Base-by-base conservation (phyloP, 2,888 invertebrate species). In the Brachyptera putata region DNA sequence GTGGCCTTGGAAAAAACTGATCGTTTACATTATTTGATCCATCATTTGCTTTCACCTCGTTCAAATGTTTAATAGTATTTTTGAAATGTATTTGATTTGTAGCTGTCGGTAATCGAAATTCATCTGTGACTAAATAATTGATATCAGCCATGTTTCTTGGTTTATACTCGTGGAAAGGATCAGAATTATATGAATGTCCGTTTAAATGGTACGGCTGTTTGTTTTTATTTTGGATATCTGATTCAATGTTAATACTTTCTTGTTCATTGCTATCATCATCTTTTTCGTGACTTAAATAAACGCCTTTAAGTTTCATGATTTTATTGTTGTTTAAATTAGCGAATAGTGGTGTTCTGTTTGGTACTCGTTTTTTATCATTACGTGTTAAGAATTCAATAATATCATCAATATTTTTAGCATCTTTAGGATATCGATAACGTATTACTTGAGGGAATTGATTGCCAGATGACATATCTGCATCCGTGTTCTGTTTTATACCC, bases 111-210 rank as follows among this genome's bases (percentile, higher is more conserved):
- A 37, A 53, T 13, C 41, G 21, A 13, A 49, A 11, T 13, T 46
- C 48, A 13, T 55, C 18, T n/a, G 43, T 21, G 3, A 46, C 34
- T 14, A 60, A 14, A n/a, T 39, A 56, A 22, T 60, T 60, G 55
- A 60, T 81, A 59, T 89, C 89, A 34, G 86, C 82, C 0, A 88
- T 87, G 64, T 82, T 84, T 61, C 84, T 82, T 0, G 89, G 89
- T 70, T 87, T 89, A 68, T 80, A 89, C 1, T 79, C 80, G 69
- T 82, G 83, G 64, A 89, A 79, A 16, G 87, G 87, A 70, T 89
- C 88, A 49, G 75, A 71, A 60, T 74, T 71, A 59, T 77, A 70
- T 21, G 68, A 61, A 9, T 70, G 63, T 0, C 72, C 64, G 60
- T 70, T 69, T 5, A 63, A 34, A 25, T 16, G 21, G 2, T 72